Percentiles rank a stretch among this genome's conserved stretches.
phyloP scores from a whole-genome alignment of 2,888 invertebrate genomes.

The Aelia acuminata region DNA sequence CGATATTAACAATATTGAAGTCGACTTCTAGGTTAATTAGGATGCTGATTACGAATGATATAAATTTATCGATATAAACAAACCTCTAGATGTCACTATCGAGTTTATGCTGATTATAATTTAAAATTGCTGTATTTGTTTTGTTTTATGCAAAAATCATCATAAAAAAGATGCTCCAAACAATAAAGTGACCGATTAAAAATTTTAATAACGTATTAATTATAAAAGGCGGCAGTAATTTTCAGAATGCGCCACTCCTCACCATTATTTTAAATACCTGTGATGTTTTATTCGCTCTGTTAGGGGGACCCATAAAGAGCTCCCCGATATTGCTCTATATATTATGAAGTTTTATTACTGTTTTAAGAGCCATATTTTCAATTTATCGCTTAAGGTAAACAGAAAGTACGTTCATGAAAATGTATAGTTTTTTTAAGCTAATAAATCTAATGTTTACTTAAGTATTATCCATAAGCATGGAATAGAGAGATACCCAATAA shows the following conservation, averaged over 20 bases:
- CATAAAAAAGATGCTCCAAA: not conserved
- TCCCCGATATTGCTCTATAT: not conserved
- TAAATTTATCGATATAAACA: too few species aligned
- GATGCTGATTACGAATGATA: too few species aligned
- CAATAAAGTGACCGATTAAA: not conserved
- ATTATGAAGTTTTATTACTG: not conserved
- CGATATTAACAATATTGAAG: too few species aligned
- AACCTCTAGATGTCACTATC: too few species aligned
- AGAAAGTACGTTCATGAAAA: not conserved
- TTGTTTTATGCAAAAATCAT: not conserved
- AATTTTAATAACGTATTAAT: conserved; percentile 13
- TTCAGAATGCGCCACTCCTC: not conserved
- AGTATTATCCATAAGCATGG: not conserved
- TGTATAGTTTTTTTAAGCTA: not conserved
- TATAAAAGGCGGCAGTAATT: not conserved
- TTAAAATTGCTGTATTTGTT: not conserved
- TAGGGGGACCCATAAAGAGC: not conserved
- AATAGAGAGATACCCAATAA: not conserved
- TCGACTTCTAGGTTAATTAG: too few species aligned
- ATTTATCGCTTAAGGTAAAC: not conserved
- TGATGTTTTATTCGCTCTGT: not conserved
- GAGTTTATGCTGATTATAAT: not conserved
- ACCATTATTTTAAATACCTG: not conserved
- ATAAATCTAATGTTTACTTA: not conserved
- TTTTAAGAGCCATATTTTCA: not conserved